phyloP scores from a whole-genome alignment of 2,888 invertebrate genomes.

The Noctua janthe region DNA sequence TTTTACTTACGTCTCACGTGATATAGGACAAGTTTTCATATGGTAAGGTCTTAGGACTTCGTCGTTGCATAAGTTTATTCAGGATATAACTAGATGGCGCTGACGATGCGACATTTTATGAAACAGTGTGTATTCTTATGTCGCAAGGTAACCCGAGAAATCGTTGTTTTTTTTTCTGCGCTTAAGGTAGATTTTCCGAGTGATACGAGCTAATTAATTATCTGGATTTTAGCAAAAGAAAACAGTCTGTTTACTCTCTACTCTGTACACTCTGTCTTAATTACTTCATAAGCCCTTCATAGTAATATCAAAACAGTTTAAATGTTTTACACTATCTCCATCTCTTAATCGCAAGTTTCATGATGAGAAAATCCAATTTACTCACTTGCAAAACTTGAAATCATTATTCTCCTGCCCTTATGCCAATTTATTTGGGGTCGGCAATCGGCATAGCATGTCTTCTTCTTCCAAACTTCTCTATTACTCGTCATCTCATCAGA shows the following conservation, averaged over 20 bases:
- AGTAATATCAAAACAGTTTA: background rate
- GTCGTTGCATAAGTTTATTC: background rate
- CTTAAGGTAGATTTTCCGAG: background rate
- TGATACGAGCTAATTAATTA: background rate
- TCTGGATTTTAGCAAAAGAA: background rate
- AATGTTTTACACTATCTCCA: background rate
- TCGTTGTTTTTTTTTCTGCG: background rate
- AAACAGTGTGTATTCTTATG: background rate
- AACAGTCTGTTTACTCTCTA: background rate
- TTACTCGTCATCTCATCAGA: no score
- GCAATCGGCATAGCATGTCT: no score
- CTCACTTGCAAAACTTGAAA: background rate
- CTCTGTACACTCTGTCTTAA: no score
- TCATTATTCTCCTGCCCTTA: no score
- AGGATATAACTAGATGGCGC: constrained; percentile 32
- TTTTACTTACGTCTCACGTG: background rate
- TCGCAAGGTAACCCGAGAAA: background rate
- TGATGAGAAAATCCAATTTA: background rate
- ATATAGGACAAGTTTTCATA: background rate
- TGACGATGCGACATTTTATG: constrained; percentile 27
- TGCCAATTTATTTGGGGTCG: no score
- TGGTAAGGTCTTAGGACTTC: background rate
- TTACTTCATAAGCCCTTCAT: background rate
- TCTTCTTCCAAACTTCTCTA: no score
- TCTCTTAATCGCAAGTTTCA: background rate